phyloP scores from a whole-genome alignment of 2,888 invertebrate genomes.

The Hyposoter dolosus region DNA sequence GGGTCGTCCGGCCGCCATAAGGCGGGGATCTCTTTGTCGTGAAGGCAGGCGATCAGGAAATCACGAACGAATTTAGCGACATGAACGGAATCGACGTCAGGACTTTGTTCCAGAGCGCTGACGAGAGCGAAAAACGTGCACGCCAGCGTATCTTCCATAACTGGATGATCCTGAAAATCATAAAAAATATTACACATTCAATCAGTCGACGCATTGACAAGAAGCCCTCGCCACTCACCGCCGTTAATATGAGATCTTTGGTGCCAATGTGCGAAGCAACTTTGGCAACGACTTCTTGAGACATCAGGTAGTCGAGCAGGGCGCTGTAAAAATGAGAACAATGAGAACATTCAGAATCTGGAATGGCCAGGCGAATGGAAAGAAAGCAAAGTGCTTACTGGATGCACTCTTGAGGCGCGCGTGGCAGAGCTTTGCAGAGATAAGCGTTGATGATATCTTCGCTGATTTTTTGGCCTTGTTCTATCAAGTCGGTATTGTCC shows the following conservation, averaged over 20 bases:
- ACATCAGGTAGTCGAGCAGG: slow-evolving; percentile 88
- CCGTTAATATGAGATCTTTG: slow-evolving; percentile 92
- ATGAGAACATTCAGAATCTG: not conserved
- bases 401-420: slow-evolving; percentile 91
- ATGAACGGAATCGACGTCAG: slow-evolving; percentile 86
- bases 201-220: not conserved
- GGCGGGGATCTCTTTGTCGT: slow-evolving; percentile 94
- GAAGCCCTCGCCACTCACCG: slow-evolving; percentile 86
- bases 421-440: slow-evolving; percentile 89
- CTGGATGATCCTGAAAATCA: slow-evolving; percentile 89
- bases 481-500: slow-evolving; percentile 88
- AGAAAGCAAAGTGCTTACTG: slow-evolving; percentile 81
- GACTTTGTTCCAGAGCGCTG: slow-evolving; percentile 89
- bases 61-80: slow-evolving; percentile 94
- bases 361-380: not conserved
- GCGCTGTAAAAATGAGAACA: slow-evolving; percentile 83
- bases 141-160: slow-evolving; percentile 88
- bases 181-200: not conserved
- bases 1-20: slow-evolving; percentile 94
- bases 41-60: slow-evolving; percentile 93
- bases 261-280: slow-evolving; percentile 92
- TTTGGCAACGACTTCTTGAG: slow-evolving; percentile 89
- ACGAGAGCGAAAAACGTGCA: slow-evolving; percentile 93
- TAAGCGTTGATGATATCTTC: slow-evolving; percentile 89
- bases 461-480: slow-evolving; percentile 89